Evolutionary conservation across 1,140 invertebrate genomes (phyloP), one percentile per base, ranked within the genome.

Genomic region (Epicauta chinensis): DNA sequence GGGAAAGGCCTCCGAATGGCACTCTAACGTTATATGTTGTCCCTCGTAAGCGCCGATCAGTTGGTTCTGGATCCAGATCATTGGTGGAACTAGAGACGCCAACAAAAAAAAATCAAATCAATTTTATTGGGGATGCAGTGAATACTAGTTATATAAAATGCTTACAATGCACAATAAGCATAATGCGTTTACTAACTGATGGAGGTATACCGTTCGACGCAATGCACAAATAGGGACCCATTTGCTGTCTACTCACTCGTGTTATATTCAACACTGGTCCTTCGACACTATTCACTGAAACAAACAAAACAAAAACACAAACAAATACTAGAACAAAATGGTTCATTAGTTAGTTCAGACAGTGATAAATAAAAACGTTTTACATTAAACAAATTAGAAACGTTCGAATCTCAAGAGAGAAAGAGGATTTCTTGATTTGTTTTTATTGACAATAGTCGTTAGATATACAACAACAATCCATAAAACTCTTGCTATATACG

Each of bases 161-260:
- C 86, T 82, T 76, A 91, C 89, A 93, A 62, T 93, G 87, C 16
- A 92, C 87, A 45, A 87, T 88, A 23, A 93, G 79, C 71, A 84
- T 86, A 64, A 93, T 89, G 62, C 90, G 75, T 72, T 93, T 92
- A 77, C 87, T 90, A 46, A 92, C 87, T 1, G 87, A 84, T 1
- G 91, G 91, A 2, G 89, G 89, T 2, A 93, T 84, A 6, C 87
- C 87, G 63, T 91, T 91, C 10, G 85, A 87, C 11, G 89, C 89
- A 45, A 93, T 93, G 67, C 90, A 93, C 9, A 93, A 72, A 70
- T 92, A 93, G 4, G 89, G 84, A 4, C 90, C 91, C 82, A 93
- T 94, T 62, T 93, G 87, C 12, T 87, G 80, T 17, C 91, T 78
- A 58, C 82, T 89, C 9, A 93, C 88, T 66, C 84, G 79, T 29